These are phyloP conservation scores for Meloidogyne exigua DNA, from an alignment of 1,140 invertebrate genomes.

Conservation along the genomic window DNA sequence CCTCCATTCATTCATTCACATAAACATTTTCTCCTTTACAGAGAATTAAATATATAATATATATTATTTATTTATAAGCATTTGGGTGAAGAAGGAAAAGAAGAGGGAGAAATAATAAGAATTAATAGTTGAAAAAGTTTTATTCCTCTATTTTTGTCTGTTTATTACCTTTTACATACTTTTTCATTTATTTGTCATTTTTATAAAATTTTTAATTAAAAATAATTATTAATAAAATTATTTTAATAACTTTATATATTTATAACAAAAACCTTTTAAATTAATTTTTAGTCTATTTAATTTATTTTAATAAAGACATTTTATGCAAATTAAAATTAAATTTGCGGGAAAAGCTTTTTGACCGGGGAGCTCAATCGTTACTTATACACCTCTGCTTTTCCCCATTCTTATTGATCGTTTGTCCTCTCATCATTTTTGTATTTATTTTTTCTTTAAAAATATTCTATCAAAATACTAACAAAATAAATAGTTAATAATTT, in stretches of 20 bases:
- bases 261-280: no score
- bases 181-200: neutral
- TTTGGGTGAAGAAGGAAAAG: neutral
- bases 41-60: neutral
- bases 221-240: neutral
- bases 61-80: neutral
- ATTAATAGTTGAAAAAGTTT: neutral
- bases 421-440: neutral
- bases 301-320: neutral
- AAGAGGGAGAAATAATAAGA: neutral
- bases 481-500: no score
- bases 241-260: neutral
- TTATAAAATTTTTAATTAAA: neutral
- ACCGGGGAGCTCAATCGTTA: neutral
- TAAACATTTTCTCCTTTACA: neutral
- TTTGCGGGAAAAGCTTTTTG: neutral
- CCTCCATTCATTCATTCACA: neutral
- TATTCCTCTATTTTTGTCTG: neutral
- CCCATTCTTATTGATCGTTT: neutral
- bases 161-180: neutral
- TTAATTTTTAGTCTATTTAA: no score
- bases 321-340: neutral
- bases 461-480: no score
- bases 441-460: neutral
- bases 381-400: neutral